Evolutionary conservation across 2,888 invertebrate genomes (phyloP).

Genomic region (Acleris sparsana): DNA sequence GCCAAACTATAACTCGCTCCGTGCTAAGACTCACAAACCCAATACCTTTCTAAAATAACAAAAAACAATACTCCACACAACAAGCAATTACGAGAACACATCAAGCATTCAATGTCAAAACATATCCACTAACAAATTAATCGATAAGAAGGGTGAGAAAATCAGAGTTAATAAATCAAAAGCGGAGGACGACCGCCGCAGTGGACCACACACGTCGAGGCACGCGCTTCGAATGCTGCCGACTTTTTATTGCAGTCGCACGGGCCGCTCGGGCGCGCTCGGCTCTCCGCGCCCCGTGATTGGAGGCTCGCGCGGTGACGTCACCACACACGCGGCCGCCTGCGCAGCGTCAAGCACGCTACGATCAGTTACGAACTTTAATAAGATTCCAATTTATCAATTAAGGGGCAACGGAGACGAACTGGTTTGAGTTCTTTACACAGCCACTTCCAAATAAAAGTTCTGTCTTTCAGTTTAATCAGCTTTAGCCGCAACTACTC

Average conservation of each 20-base stretch:
- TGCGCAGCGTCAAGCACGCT: conserved; percentile 57
- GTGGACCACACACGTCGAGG: conserved; percentile 89
- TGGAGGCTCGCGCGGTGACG: conserved; percentile 67
- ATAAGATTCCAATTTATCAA: conserved; percentile 89
- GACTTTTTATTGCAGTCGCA: conserved; percentile 74
- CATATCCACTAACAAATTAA: conserved; percentile 31
- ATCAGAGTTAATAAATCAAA: conserved; percentile 78
- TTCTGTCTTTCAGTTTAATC: no score
- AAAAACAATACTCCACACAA: background rate
- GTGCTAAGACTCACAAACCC: background rate
- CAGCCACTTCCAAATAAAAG: conserved; percentile 50
- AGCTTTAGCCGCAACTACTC: no score
- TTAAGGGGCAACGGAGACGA: conserved; percentile 82
- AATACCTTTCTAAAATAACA: background rate
- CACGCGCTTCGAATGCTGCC: conserved; percentile 88
- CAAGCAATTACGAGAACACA: conserved; percentile 3
- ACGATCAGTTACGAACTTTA: conserved; percentile 60
- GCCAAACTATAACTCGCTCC: background rate
- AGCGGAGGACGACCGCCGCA: conserved; percentile 76
- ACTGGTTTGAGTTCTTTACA: conserved; percentile 80
- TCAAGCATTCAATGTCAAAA: conserved; percentile 22
- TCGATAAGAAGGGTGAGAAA: conserved; percentile 69
- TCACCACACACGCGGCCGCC: conserved; percentile 55
- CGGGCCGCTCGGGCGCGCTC: conserved; percentile 66
- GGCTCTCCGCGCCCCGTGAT: conserved; percentile 72